Conservation (phyloP, 2,797 vertebrate genomes). For the Pempheris klunzingeri region DNA sequence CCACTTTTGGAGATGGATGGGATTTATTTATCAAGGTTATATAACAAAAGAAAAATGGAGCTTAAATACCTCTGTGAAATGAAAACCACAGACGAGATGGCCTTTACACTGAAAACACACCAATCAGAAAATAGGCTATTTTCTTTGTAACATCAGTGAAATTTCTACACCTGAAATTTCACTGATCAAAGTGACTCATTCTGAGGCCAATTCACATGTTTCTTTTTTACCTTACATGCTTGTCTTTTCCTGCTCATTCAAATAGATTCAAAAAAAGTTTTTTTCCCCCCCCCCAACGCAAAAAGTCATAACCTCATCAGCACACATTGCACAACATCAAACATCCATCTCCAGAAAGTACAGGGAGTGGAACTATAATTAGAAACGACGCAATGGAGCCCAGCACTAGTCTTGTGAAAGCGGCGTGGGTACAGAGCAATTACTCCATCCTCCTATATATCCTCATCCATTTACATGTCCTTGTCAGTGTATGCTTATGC, state of each 20-base stretch:
- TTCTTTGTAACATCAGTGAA: slow-evolving; percentile 32
- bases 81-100: slow-evolving; percentile 35
- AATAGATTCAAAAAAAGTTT: slow-evolving; percentile 1
- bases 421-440: slow-evolving; percentile 36
- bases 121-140: slow-evolving; percentile 31
- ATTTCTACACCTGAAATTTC: slow-evolving; percentile 18
- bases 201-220: slow-evolving; percentile 15
- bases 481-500: slow-evolving; percentile 39
- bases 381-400: slow-evolving; percentile 33
- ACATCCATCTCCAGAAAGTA: slow-evolving; percentile 41
- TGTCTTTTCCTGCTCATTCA: slow-evolving; percentile 20
- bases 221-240: not conserved
- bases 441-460: slow-evolving; percentile 36
- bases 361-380: slow-evolving; percentile 47
- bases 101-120: slow-evolving; percentile 31
- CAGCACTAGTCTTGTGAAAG: slow-evolving; percentile 41
- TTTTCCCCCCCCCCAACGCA: slow-evolving; percentile 11
- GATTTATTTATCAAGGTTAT: slow-evolving; percentile 42
- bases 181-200: slow-evolving; percentile 38
- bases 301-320: slow-evolving; percentile 30
- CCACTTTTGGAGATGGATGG: slow-evolving; percentile 24
- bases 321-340: slow-evolving; percentile 34
- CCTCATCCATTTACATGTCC: slow-evolving; percentile 55
- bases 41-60: slow-evolving; percentile 30
- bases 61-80: slow-evolving; percentile 39